These are phyloP conservation scores for Catamblyrhynchus diadema DNA, from an alignment of 2,797 vertebrate genomes.

Conservation along the genomic window DNA sequence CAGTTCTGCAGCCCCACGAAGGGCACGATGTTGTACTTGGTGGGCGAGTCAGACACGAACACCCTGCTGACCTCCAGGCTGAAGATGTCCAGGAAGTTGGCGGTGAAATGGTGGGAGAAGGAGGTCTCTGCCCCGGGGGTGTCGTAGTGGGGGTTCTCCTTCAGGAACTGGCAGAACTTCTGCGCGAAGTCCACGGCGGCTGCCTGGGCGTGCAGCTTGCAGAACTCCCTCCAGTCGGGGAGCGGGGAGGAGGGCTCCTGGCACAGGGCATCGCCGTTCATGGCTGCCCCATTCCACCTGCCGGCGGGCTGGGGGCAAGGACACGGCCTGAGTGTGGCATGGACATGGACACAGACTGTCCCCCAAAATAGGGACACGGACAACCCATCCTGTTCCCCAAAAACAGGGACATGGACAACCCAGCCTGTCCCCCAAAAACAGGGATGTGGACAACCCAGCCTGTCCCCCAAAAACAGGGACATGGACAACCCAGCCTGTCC, in stretches of 20 bases:
- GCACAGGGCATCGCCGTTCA: constrained; percentile 81
- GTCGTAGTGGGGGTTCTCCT: constrained; percentile 92
- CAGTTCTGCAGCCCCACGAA: constrained; percentile 90
- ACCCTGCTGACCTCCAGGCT: constrained; percentile 79
- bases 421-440: background rate
- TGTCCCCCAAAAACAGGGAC: background rate
- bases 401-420: no score
- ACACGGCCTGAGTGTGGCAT: background rate
- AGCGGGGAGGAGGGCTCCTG: constrained; percentile 80
- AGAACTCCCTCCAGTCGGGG: constrained; percentile 98
- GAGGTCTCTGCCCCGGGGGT: constrained; percentile 86
- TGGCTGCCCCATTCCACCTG: constrained; percentile 79
- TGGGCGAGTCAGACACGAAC: constrained; percentile 76
- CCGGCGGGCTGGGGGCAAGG: constrained; percentile 41
- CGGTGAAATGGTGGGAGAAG: constrained; percentile 92
- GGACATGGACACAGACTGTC: rapidly evolving
- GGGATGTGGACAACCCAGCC: background rate
- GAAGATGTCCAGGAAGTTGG: constrained; percentile 92
- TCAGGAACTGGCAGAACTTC: constrained; percentile 93
- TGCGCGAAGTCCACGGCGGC: constrained; percentile 91
- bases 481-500: rapidly evolving
- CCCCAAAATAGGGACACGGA: background rate
- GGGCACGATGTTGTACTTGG: constrained; percentile 88
- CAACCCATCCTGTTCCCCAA: no score
- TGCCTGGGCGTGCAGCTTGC: constrained; percentile 91